Base-by-base conservation (phyloP, 2,888 invertebrate species). In the Sturmia bella region DNA sequence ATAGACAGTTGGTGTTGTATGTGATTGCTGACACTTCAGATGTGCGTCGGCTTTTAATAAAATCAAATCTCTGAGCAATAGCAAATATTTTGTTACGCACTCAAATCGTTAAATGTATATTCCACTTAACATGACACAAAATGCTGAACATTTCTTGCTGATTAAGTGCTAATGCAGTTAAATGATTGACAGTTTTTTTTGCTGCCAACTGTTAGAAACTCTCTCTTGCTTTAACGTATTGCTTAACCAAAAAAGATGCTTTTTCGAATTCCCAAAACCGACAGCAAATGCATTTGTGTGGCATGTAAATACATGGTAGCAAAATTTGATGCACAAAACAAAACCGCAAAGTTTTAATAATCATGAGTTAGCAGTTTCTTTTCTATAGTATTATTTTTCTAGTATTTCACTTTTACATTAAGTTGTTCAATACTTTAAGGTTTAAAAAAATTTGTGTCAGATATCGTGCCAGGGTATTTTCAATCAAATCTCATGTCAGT, bases 181-280 rank as follows among this genome's bases (percentile, higher is more conserved):
- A 63, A 57, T 77, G 77, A 69, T 74, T 74, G 74, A 73, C 73
- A 79, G 61, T 48, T 66, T 12, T 24, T 32, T 32, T 32, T 68
- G 13, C 63, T 32, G 68, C 61, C 68, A 81, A 48, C 13, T 69
- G n/a, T 24, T 74, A 45, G 11, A 27, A 48, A 17, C 11, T 39
- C 21, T 66, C 13, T 39, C 15, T 11, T 17, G 15, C 12, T 45
- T 19, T 13, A 37, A 12, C 12, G 7, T 24, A 24, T 4, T 15
- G 52, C 1, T 41, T 13, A 56, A 56, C 9, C n/a, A 12, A 39
- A 57, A 15, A 48, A 48, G 21, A 13, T 27, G 32, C 15, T 45
- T 41, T 68, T 41, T 3, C 27, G 48, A 39, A 37, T 15, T 3
- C 39, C 21, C 24, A 17, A 3, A 13, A 19, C 32, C n/a, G 4